Base-by-base conservation (phyloP, 2,797 vertebrate species). In the Microcaecilia unicolor region DNA sequence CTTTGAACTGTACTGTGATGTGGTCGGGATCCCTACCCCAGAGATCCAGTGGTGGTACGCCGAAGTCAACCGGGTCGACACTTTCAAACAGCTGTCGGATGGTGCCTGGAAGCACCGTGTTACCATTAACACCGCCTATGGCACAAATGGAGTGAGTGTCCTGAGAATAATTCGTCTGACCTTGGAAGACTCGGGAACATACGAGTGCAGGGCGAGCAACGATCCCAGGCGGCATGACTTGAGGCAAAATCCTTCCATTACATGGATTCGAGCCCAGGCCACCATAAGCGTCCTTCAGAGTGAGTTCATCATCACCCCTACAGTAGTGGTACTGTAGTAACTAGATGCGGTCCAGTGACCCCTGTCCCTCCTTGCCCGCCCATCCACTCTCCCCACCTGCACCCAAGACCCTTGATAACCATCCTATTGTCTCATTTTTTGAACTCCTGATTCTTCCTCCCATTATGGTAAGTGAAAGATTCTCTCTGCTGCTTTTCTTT, bases 31-130 rank as follows among this genome's bases (percentile, higher is more conserved):
- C 69, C 96, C 96, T 76, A 92, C 89, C 59, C 96, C 96, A 51
- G 95, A 99, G 87, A 98, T 99, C 93, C 92, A 98, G 83, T 98
- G 96, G 96, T 99, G 96, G 96, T 98, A 97, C 58, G 88, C 93
- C 7, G 93, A 97, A 77, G 87, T 92, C 80, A 99, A 98, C 88
- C 85, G 91, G 54, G 90, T 88, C 41, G 94, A 98, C 76, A 88
- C 93, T 86, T 99, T 99, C 90, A 97, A 92, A 86, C 92, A 93
- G 81, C 92, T 98, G 67, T 99, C 94, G 94, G 87, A 93, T 29
- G 93, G 92, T 36, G 94, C 91, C 59, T 87, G 94, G 64, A 97
- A 89, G 78, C 88, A 88, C 34, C 89, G 96, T 58, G 94, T 97
- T 63, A 84, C 88, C 76, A 96, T 98, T 84, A 93, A 88, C 89